Evolutionary conservation across 2,797 vertebrate genomes (phyloP), one percentile per base, ranked within the genome.

Genomic region (Petrocephalus schoutedeni): DNA sequence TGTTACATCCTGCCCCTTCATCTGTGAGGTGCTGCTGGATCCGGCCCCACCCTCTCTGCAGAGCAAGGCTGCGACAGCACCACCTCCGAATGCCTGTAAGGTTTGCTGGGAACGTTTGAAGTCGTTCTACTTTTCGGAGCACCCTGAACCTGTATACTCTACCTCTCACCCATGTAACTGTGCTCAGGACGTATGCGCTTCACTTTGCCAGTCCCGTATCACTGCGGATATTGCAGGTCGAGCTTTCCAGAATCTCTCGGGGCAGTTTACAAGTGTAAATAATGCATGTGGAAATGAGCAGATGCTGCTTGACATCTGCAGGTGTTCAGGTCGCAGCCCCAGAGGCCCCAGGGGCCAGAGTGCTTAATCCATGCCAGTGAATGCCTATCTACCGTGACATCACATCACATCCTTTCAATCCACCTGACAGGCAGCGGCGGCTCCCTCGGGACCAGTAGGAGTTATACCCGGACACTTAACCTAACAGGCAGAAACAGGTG

Each of bases 201-300:
- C 41, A 36, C 32, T 74, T 28, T 74, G 12, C 12, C 12, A 74
- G 28, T 74, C 3, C 67, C 16, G 28, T 36, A 32, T 4, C 67
- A 36, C 28, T 36, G 5, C 4, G 3, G 32, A 74, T 41, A 41
- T 74, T 23, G 16, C 49, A 19, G 71, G 28, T 8, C 10, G 56
- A 61, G 82, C 19, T 32, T 85, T 82, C 16, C 28, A 28, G 49
- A 71, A 85, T 74, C 12, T 82, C 53, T 87, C 67, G 64, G 36
- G n/a, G 53, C 77, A 45, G 19, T 87, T 61, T 71, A 86, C n/a
- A 21, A 36, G 71, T 87, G 88, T 91, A 80, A 89, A 89, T 90
- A 89, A 89, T 89, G 49, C 53, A 89, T 41, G 14, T 51, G 19
- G 54, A 58, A 86, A 91, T 88, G 49, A 89, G 85, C 85, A 89